Evolutionary conservation across 2,113 vertebrate species (phyloP).

Genomic region (Recurvirostra avosetta): DNA sequence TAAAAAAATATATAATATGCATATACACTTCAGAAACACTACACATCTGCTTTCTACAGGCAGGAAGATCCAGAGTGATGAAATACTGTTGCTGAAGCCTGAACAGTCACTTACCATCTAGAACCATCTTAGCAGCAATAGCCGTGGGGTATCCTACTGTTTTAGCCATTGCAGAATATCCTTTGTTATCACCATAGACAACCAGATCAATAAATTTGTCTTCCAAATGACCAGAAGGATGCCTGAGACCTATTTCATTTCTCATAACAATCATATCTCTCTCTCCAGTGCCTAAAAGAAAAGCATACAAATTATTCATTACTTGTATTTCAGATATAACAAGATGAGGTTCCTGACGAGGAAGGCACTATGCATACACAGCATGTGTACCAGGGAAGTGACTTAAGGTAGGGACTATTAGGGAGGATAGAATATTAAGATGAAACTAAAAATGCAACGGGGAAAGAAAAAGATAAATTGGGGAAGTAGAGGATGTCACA

Average conservation of each 20-base stretch:
- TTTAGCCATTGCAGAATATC: constrained; percentile 97
- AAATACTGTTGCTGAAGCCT: background rate
- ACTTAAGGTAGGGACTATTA: background rate
- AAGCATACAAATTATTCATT: background rate
- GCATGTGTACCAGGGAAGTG: background rate
- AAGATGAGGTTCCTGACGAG: background rate
- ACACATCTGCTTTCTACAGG: background rate
- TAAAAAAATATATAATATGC: background rate
- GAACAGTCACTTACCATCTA: constrained; percentile 83
- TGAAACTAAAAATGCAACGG: background rate
- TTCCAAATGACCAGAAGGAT: constrained; percentile 93
- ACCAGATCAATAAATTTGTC: constrained; percentile 86
- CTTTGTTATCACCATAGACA: constrained; percentile 87
- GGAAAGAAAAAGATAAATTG: background rate
- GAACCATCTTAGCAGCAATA: constrained; percentile 91
- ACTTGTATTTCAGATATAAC: background rate
- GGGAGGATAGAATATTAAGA: background rate
- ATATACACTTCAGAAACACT: background rate
- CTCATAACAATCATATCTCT: constrained; percentile 93
- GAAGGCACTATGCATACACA: background rate
- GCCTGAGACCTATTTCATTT: constrained; percentile 87
- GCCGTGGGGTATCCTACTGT: constrained; percentile 92
- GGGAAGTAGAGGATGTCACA: background rate
- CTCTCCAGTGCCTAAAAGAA: constrained; percentile 81
- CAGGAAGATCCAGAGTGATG: background rate